Evolutionary conservation across 2,797 vertebrate species (phyloP).

Genomic region (Rallus crepitans): DNA sequence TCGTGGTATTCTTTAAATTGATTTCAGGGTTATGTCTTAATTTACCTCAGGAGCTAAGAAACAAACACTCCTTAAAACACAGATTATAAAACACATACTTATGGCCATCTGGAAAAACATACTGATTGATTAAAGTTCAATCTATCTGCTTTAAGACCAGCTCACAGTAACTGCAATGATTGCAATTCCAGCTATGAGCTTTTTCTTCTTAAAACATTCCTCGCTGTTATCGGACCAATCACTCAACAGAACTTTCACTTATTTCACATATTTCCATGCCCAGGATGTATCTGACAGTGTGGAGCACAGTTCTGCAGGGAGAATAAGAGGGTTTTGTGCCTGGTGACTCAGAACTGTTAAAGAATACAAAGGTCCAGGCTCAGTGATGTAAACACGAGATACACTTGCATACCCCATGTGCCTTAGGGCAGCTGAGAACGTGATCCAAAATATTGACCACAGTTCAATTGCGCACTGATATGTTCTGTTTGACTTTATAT

Average conservation of each 20-base stretch:
- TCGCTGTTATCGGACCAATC: constrained; percentile 62
- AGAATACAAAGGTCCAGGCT: neutral
- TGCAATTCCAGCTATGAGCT: constrained; percentile 66
- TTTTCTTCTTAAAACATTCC: constrained; percentile 71
- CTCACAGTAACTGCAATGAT: constrained; percentile 70
- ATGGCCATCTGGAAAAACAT: constrained; percentile 76
- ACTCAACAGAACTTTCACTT: constrained; percentile 65
- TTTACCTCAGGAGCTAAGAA: constrained; percentile 59
- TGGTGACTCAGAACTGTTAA: constrained; percentile 47
- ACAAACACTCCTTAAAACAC: constrained; percentile 53
- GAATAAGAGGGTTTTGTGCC: constrained; percentile 60
- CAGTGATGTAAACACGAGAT: neutral
- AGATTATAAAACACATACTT: constrained; percentile 66
- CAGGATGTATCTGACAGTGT: constrained; percentile 41
- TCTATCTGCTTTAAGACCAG: constrained; percentile 67
- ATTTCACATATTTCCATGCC: constrained; percentile 63
- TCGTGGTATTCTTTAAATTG: constrained; percentile 47
- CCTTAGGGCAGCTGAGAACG: neutral
- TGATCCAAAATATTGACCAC: neutral
- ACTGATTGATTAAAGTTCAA: constrained; percentile 75
- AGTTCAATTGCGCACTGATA: neutral
- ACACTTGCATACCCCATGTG: neutral
- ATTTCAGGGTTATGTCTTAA: constrained; percentile 49
- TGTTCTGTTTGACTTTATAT: neutral
- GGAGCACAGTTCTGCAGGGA: constrained; percentile 44